A percentile compares a stretch with the other conserved stretches of the same genome.
Evolutionary conservation across 2,113 vertebrate genomes (phyloP).

Genomic region (Brienomyrus brachyistius): DNA sequence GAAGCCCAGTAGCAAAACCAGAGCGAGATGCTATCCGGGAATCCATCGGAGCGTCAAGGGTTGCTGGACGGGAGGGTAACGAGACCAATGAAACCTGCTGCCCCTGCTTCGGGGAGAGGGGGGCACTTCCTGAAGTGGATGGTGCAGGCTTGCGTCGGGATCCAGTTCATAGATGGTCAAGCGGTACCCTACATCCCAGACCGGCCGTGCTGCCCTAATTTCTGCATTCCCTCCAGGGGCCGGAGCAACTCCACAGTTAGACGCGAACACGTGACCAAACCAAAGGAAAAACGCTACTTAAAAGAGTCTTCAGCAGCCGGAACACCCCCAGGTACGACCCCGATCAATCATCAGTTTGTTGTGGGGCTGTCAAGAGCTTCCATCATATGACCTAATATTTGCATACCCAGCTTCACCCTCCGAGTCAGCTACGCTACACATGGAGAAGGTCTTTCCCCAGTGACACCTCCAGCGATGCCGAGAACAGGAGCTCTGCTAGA

Average conservation of each 20-base stretch:
- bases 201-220: not conserved
- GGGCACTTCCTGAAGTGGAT: not conserved
- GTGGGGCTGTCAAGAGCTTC: not conserved
- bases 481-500: constrained; percentile 14
- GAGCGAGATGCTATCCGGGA: not conserved
- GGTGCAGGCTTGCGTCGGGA: not conserved
- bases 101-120: not conserved
- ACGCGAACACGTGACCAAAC: not conserved
- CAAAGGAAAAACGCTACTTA: not conserved
- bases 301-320: not conserved
- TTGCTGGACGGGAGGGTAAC: not conserved
- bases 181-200: not conserved
- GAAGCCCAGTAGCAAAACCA: not conserved
- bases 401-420: not conserved
- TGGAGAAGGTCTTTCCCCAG: not conserved
- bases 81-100: not conserved
- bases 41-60: not conserved
- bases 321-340: not conserved
- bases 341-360: not conserved
- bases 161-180: not conserved
- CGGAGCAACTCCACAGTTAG: not conserved
- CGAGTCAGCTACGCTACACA: not conserved
- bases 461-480: not conserved
- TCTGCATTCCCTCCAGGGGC: not conserved
- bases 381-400: not conserved